A percentile compares a stretch with the other conserved stretches of the same genome.
These are phyloP conservation scores for Nemapogon koenigi DNA, from an alignment of 2,888 invertebrate species.

Conservation along the genomic window DNA sequence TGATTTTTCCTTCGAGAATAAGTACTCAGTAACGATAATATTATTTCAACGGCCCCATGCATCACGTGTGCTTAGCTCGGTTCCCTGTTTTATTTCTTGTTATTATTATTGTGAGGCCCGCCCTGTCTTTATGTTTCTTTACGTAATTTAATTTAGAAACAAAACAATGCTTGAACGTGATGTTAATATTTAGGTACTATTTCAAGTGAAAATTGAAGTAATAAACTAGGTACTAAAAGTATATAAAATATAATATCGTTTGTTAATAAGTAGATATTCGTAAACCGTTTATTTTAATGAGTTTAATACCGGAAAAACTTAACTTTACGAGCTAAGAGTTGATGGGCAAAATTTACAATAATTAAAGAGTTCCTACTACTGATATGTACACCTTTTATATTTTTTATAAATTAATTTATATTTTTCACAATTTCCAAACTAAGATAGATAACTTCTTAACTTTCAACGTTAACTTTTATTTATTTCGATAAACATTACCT, in stretches of 20 bases:
- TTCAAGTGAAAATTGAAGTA: constrained; percentile 18
- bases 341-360: no score
- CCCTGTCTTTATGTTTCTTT: constrained; percentile 21
- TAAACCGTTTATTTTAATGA: not conserved
- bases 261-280: not conserved
- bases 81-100: constrained; percentile 43
- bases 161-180: constrained; percentile 5
- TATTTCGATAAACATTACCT: no score
- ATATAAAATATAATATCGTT: not conserved
- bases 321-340: no score
- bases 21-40: constrained; percentile 62
- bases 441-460: no score
- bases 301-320: no score
- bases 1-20: constrained; percentile 58
- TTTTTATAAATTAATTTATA: no score
- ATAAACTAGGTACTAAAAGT: not conserved
- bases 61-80: constrained; percentile 38
- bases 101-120: constrained; percentile 31
- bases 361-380: no score
- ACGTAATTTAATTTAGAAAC: constrained; percentile 14
- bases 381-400: no score
- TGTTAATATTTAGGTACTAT: constrained; percentile 11
- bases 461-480: no score
- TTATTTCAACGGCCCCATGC: constrained; percentile 61
- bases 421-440: no score